Conservation (phyloP, 2,797 vertebrate genomes). For the Enteromius thamalakanensis region DNA sequence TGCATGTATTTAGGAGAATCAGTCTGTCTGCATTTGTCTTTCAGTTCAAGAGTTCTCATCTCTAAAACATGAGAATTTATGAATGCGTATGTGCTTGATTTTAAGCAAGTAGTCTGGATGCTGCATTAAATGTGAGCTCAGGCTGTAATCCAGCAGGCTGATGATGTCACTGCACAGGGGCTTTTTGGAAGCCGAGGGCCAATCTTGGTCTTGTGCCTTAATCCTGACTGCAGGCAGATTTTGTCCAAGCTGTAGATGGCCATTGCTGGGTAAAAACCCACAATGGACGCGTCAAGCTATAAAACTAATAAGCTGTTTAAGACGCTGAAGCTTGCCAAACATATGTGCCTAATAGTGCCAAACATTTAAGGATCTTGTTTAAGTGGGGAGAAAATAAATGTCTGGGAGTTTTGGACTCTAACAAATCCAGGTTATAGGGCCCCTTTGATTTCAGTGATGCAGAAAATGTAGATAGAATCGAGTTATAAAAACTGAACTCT, state of each 20-base stretch:
- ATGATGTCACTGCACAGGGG: conserved; percentile 14
- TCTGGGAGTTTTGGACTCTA: background rate
- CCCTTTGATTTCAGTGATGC: background rate
- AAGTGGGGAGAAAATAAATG: conserved; percentile 3
- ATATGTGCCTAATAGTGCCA: conserved; percentile 1
- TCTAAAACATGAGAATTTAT: background rate
- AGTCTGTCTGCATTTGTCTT: background rate
- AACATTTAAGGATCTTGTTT: conserved; percentile 7
- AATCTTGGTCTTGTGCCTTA: conserved; percentile 3
- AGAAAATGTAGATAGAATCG: background rate
- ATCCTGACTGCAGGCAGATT: conserved; percentile 7
- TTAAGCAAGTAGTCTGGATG: background rate
- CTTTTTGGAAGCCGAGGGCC: background rate
- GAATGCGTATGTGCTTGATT: background rate
- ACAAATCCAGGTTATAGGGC: conserved; percentile 5
- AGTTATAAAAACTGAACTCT: background rate
- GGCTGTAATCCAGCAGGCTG: conserved; percentile 24
- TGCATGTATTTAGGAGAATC: conserved; percentile 4
- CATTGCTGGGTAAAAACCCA: background rate
- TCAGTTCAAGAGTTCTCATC: background rate
- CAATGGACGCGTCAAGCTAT: background rate
- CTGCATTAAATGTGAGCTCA: background rate
- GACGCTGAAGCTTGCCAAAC: background rate
- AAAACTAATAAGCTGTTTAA: conserved; percentile 7
- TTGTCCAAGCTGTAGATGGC: background rate